Evolutionary conservation across 1,140 invertebrate genomes (phyloP), one percentile per base, ranked within the genome.

Genomic region (Triops longicaudatus): DNA sequence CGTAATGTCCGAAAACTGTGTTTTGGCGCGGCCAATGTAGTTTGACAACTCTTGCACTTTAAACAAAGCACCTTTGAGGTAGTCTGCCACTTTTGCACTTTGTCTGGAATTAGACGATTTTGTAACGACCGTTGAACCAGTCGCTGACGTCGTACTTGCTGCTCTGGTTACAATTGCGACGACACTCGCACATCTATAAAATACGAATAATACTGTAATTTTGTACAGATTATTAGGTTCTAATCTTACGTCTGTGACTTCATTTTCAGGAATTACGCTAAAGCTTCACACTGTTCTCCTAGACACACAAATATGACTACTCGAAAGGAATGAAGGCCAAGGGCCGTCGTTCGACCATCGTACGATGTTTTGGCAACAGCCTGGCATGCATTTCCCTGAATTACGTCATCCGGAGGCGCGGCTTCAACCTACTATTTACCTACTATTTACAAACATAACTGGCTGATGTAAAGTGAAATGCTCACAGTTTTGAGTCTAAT

Each of bases 21-120:
- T 22, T 22, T 17, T 63, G 22, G 50, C 50, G 6, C 50, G 50
- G 14, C 50, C 22, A 63, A 63, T 22, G 1, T n/a, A 63, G 50
- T 17, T 63, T 63, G 50, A n/a, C 50, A 63, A 63, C 14, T 63
- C 50, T 63, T 63, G 50, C 50, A 63, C 50, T 63, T 63, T 63
- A 17, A 63, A 1, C 6, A 63, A 63, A 10, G 50, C 50, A 22
- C 17, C 50, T 22, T 63, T 63, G 14, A 63, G 17, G 22, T 63
- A 63, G 5, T 63, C 50, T 63, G 50, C 17, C 17, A 63, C 17
- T 63, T 63, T 63, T 63, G 50, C 50, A 63, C 50, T 63, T 5
- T 17, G 14, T 9, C 50, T 63, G 22, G 50, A 22, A 63, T 63
- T 63, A 0, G 31, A 7, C 31, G 44, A 63, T 63, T 63, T 63